Evolutionary conservation across 2,113 vertebrate genomes (phyloP).

Genomic region (Ellobius talpinus): DNA sequence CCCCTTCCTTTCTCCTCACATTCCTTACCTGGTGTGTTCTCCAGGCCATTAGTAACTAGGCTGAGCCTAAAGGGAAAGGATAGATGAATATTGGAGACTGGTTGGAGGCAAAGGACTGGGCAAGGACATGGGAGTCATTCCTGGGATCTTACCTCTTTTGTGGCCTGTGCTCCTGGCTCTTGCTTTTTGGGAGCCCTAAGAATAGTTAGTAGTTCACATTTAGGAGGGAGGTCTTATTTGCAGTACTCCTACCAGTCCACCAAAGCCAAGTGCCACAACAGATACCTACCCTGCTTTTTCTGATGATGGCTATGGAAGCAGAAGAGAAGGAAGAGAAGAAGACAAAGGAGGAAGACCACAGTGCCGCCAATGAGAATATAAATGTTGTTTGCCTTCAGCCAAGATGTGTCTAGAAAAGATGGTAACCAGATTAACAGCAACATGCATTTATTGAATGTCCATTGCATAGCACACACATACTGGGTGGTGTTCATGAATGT

Average conservation of each 20-base stretch:
- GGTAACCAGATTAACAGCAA: background rate
- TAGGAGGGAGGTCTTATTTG: background rate
- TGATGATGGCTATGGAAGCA: background rate
- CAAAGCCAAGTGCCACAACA: background rate
- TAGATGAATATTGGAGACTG: background rate
- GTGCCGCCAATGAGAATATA: background rate
- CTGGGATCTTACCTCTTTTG: slow-evolving; percentile 20
- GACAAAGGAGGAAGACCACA: background rate
- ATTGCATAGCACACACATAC: accelerated
- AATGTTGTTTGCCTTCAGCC: accelerated
- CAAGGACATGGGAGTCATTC: accelerated
- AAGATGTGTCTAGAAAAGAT: background rate
- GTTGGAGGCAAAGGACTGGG: background rate
- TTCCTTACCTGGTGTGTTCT: slow-evolving; percentile 39
- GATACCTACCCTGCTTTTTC: slow-evolving; percentile 50
- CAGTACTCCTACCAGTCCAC: background rate
- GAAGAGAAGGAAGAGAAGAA: slow-evolving; percentile 28
- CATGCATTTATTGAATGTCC: no score
- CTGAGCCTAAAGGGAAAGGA: slow-evolving; percentile 1
- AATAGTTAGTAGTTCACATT: background rate
- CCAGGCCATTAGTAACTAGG: background rate
- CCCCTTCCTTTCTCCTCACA: no score
- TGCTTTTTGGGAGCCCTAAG: background rate
- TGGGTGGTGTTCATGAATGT: accelerated
- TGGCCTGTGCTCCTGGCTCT: background rate